A percentile compares a stretch with the other conserved stretches of the same genome.
These are phyloP conservation scores for Phalacrocorax carbo DNA, from an alignment of 2,113 vertebrate species.

Conservation along the genomic window DNA sequence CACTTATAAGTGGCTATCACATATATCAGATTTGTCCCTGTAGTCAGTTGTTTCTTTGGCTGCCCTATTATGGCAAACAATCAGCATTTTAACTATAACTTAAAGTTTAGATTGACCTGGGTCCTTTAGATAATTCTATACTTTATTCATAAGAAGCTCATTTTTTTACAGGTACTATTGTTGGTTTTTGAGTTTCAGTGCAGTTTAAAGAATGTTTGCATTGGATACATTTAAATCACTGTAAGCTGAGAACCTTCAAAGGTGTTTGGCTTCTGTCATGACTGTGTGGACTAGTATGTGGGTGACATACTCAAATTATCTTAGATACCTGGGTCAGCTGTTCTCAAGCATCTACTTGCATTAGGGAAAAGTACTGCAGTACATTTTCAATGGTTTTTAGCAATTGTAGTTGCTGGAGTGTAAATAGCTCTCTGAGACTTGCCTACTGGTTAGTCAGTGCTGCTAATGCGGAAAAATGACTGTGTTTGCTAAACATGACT, in stretches of 20 bases:
- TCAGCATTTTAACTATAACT: not conserved
- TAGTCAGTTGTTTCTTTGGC: not conserved
- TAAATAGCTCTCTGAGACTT: not conserved
- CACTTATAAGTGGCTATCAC: not conserved
- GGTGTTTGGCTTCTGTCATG: not conserved
- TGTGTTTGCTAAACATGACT: not conserved
- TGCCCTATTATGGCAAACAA: not conserved
- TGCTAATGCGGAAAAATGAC: not conserved
- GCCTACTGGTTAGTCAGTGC: not conserved
- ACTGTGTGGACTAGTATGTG: not conserved
- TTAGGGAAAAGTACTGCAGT: not conserved
- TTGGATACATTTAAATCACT: not conserved
- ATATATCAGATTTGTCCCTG: not conserved
- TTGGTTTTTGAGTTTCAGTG: not conserved
- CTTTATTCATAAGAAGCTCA: not conserved
- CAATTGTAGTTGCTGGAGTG: not conserved
- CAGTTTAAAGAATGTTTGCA: not conserved
- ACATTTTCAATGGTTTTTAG: constrained; percentile 1
- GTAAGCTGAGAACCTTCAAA: not conserved
- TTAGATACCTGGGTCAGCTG: not conserved
- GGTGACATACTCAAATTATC: not conserved
- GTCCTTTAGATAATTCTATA: not conserved
- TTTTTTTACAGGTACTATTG: not conserved
- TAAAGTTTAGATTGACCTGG: not conserved
- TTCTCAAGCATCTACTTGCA: not conserved